Percentiles rank a stretch among this genome's conserved stretches.
Evolutionary conservation across 2,888 invertebrate species (phyloP).

Genomic region (Lasioglossum morio): DNA sequence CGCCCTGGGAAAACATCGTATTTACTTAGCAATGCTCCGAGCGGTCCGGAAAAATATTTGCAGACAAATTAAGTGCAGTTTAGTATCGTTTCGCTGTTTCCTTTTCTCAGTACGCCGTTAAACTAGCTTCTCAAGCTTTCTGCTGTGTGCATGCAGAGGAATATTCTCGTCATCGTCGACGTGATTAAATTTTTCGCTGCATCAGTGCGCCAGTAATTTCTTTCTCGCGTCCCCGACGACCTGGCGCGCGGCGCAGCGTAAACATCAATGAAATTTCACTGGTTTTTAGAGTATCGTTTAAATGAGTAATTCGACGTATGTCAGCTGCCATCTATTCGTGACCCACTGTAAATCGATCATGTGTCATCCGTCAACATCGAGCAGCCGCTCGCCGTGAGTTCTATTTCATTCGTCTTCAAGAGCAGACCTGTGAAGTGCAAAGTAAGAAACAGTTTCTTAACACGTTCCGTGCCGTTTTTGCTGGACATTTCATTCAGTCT

Average conservation of each 20-base stretch:
- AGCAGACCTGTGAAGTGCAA: neutral
- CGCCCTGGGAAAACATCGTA: neutral
- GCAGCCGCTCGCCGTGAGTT: constrained; percentile 45
- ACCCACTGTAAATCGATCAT: constrained; percentile 65
- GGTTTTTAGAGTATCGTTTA: constrained; percentile 6
- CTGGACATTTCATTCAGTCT: no score
- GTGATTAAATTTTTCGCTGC: neutral
- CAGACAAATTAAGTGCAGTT: neutral
- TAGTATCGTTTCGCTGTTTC: neutral
- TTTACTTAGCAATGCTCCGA: neutral
- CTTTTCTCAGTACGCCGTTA: neutral
- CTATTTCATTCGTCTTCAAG: constrained; percentile 30
- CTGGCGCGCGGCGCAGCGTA: no score
- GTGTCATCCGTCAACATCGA: constrained; percentile 58
- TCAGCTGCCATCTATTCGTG: constrained; percentile 35
- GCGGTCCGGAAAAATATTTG: neutral
- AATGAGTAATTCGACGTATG: constrained; percentile 56
- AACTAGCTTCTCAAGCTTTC: neutral
- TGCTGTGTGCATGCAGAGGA: neutral
- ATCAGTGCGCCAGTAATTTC: neutral
- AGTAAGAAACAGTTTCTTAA: neutral
- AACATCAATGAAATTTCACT: neutral
- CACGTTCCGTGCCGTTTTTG: no score
- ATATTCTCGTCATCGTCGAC: neutral
- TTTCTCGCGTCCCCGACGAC: neutral